Evolutionary conservation across 2,113 vertebrate genomes (phyloP).

Genomic region (Delphinus delphis): DNA sequence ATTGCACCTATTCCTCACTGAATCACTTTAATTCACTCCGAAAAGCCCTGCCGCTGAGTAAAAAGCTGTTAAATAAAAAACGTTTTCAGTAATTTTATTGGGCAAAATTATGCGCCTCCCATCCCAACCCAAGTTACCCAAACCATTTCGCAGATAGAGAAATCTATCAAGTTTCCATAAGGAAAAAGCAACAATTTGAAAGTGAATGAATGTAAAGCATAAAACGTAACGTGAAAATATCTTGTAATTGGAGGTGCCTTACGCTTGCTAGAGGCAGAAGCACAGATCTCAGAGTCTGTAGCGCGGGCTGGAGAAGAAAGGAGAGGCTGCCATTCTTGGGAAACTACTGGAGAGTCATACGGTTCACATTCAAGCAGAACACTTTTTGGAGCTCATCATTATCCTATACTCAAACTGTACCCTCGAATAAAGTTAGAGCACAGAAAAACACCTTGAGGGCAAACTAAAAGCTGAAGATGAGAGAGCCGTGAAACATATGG

Average conservation of each 20-base stretch:
- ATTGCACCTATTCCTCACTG: not conserved
- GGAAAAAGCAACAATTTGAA: not conserved
- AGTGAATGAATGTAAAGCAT: not conserved
- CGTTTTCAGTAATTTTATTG: slow-evolving; percentile 45
- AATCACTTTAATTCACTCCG: slow-evolving; percentile 19
- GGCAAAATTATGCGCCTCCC: slow-evolving; percentile 45
- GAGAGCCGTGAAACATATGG: not conserved
- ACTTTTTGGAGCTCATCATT: not conserved
- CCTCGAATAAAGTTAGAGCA: slow-evolving; percentile 20
- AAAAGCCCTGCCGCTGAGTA: slow-evolving; percentile 30
- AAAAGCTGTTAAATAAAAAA: slow-evolving; percentile 37
- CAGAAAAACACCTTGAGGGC: not conserved
- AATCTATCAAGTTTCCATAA: not conserved
- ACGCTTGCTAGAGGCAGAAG: not conserved
- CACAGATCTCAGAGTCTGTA: not conserved
- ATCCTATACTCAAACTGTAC: slow-evolving; percentile 1
- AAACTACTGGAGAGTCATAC: not conserved
- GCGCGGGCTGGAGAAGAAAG: not conserved
- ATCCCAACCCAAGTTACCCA: slow-evolving; percentile 13
- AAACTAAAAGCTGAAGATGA: slow-evolving; percentile 27
- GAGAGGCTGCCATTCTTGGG: not conserved
- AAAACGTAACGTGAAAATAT: not conserved
- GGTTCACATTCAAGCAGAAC: slow-evolving; percentile 45
- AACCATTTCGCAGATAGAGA: slow-evolving; percentile 14
- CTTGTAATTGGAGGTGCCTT: not conserved